These are phyloP conservation scores for Paraplagusia blochii DNA, from an alignment of 2,113 vertebrate species.

Conservation along the genomic window DNA sequence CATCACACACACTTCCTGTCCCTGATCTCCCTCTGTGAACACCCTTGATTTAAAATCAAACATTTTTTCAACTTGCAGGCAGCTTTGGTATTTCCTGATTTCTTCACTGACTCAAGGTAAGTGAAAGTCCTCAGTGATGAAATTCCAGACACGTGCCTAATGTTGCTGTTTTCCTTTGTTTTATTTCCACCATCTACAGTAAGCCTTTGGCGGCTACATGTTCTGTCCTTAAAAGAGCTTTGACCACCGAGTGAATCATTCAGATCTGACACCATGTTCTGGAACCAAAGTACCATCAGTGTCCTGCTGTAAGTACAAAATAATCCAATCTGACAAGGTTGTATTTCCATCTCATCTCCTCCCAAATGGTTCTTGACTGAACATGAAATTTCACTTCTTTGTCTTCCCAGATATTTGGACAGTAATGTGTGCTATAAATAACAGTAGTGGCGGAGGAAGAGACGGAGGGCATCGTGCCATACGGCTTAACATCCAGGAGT, in stretches of 20 bases:
- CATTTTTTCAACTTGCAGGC: constrained; percentile 9
- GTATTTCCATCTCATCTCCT: constrained; percentile 28
- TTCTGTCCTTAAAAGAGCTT: constrained; percentile 8
- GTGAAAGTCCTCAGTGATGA: no score
- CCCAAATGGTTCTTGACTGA: constrained; percentile 25
- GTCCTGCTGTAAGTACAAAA: constrained; percentile 26
- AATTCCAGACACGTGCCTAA: neutral
- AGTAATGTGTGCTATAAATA: constrained; percentile 52
- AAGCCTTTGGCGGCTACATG: constrained; percentile 1
- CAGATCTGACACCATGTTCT: constrained; percentile 23
- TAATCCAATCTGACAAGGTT: constrained; percentile 50
- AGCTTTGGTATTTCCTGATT: neutral
- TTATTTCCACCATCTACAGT: constrained; percentile 1
- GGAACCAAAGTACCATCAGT: constrained; percentile 30
- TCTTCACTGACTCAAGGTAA: neutral
- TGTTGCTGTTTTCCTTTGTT: neutral
- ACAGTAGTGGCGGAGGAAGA: constrained; percentile 13
- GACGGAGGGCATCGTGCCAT: constrained; percentile 34
- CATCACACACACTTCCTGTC: constrained; percentile 5
- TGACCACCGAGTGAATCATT: constrained; percentile 44
- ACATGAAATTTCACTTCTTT: constrained; percentile 59
- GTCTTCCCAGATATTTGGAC: constrained; percentile 25
- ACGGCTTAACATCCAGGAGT: constrained; percentile 36
- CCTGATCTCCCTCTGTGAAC: constrained; percentile 1
- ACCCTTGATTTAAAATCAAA: constrained; percentile 8